phyloP scores from a whole-genome alignment of 2,797 vertebrate species.

The Arnoldichthys spilopterus region DNA sequence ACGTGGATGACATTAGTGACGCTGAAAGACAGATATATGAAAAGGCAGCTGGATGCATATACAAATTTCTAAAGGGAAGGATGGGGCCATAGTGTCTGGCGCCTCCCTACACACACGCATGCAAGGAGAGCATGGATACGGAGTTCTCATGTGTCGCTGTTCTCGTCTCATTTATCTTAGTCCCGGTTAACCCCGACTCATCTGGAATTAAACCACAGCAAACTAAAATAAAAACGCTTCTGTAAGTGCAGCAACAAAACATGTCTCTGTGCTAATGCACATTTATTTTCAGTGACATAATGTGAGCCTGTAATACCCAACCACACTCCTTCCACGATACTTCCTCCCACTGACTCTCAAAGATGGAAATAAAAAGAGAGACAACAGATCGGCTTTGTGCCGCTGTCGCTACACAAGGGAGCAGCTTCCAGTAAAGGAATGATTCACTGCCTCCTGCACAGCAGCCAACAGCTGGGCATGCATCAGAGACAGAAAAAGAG shows the following conservation, averaged over 20 bases:
- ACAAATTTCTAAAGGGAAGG: constrained; percentile 55
- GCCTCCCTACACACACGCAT: constrained; percentile 16
- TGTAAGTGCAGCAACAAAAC: not conserved
- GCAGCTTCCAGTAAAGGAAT: constrained; percentile 35
- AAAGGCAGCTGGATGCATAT: constrained; percentile 48
- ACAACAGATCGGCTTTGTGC: constrained; percentile 43
- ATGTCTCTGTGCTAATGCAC: constrained; percentile 2
- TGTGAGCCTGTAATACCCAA: not conserved
- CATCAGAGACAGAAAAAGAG: constrained; percentile 10
- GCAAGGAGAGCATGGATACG: not conserved
- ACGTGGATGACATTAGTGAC: constrained; percentile 44
- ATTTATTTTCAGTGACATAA: constrained; percentile 30
- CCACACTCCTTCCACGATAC: constrained; percentile 28
- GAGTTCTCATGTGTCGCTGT: constrained; percentile 14
- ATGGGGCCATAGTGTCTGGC: constrained; percentile 70
- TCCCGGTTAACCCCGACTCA: not conserved
- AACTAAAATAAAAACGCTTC: not conserved
- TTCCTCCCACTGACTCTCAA: constrained; percentile 23
- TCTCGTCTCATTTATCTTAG: constrained; percentile 8
- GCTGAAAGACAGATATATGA: constrained; percentile 58
- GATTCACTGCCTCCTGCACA: constrained; percentile 53
- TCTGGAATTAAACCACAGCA: not conserved
- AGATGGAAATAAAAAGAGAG: constrained; percentile 42
- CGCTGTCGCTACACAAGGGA: not conserved
- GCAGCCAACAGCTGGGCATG: constrained; percentile 40